Evolutionary conservation across 2,797 vertebrate genomes (phyloP), one percentile per base, ranked within the genome.

Genomic region (Synaphobranchus kaupii): DNA sequence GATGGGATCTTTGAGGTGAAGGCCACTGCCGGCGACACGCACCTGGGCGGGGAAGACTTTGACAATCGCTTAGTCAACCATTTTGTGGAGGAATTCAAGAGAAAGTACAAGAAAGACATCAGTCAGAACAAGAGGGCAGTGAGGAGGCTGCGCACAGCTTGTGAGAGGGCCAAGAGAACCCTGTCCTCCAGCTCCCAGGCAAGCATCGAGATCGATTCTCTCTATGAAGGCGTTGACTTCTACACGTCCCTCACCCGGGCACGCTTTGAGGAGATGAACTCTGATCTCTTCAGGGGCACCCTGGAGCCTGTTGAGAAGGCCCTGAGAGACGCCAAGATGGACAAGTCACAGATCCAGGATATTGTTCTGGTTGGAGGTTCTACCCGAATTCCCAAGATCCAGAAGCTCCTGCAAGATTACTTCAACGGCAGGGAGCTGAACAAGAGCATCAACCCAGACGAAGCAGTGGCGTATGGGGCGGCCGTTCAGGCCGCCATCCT

Each of bases 401-500:
- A 93, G 90, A 92, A 92, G 63, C 90, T 93, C 78, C 90, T 92
- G 90, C 92, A 92, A 86, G 92, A 91, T 83, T 92, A 92, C 83
- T 93, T 93, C 87, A 93, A 91, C 0, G 91, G 92, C 86, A 90
- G 86, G 34, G 90, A 91, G 84, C 89, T 93, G 89, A 93, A 92
- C 89, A 93, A 92, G 90, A 92, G 89, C 88, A 92, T 93, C 90
- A 93, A 93, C 87, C 93, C 93, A 17, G 92, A 93, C 0, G 92
- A 93, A 89, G 93, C 93, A 22, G 93, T 93, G 89, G 92, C 93
- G 15, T 93, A 93, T 39, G 92, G 92, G 15, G 92, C 92, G 9
- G 92, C 92, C 13, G 91, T 92, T 2, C 88, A 89, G 83, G 88
- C 88, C n/a, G 88, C 88, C 88, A 89, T 89, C 89, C 92, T 54